Conservation (phyloP, 2,888 invertebrate genomes). For the Heteropelma amictum region DNA sequence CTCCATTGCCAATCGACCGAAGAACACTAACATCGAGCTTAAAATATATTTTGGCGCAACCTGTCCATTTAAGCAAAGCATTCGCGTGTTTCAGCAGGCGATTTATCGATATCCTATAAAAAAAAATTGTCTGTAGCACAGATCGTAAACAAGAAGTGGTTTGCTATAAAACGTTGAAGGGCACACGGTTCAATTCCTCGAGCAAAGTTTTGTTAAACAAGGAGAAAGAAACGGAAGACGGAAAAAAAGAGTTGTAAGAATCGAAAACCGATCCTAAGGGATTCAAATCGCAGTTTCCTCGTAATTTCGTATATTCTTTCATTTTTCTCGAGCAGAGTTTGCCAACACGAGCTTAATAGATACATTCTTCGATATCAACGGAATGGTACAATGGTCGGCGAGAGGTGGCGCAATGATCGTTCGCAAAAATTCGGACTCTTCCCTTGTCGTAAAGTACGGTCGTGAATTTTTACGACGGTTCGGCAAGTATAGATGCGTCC, state of each 20-base stretch:
- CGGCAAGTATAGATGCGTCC: constrained; percentile 8
- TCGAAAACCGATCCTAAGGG: neutral
- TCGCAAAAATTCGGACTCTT: constrained; percentile 61
- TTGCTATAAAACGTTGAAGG: constrained; percentile 59
- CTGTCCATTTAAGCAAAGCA: neutral
- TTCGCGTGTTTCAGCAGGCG: constrained; percentile 32
- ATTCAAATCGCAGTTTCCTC: no score
- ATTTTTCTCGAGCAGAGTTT: neutral
- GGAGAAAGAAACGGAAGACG: neutral
- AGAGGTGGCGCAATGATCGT: constrained; percentile 47
- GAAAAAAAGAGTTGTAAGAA: neutral
- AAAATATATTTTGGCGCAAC: neutral
- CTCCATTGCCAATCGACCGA: no score
- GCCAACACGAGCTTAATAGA: neutral
- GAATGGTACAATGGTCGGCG: neutral
- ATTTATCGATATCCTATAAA: constrained; percentile 65
- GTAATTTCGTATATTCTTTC: neutral
- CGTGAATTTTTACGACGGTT: constrained; percentile 64
- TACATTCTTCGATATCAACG: constrained; percentile 18
- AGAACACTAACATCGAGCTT: no score
- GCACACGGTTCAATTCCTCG: constrained; percentile 20
- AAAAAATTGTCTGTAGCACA: constrained; percentile 54
- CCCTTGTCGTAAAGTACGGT: constrained; percentile 61
- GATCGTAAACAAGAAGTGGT: constrained; percentile 61
- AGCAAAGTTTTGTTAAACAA: constrained; percentile 30